Evolutionary conservation across 2,888 invertebrate species (phyloP).

Genomic region (Platypus cylindrus): DNA sequence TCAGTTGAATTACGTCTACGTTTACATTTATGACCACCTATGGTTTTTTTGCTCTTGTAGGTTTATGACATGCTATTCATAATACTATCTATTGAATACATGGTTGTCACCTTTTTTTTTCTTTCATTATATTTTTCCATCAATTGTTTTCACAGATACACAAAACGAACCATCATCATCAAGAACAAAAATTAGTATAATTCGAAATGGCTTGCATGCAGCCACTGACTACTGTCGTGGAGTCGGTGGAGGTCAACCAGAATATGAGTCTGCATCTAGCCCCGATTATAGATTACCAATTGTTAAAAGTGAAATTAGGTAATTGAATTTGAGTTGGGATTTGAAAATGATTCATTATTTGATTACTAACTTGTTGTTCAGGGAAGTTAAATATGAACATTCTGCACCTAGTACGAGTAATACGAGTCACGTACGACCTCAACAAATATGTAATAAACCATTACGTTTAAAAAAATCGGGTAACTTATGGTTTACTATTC

Average conservation of each 20-base stretch:
- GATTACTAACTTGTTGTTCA: constrained; percentile 4
- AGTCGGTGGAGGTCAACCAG: constrained; percentile 6
- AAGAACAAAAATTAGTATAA: constrained; percentile 11
- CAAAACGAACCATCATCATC: constrained; percentile 9
- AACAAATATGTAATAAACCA: too few species aligned
- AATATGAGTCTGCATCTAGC: constrained; percentile 6
- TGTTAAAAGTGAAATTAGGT: constrained; percentile 14
- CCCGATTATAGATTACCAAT: constrained; percentile 9
- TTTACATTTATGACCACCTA: too few species aligned
- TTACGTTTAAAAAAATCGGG: too few species aligned
- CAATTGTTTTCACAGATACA: constrained; percentile 7
- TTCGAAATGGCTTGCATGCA: constrained; percentile 11
- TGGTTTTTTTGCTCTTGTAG: too few species aligned
- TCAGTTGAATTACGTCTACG: too few species aligned
- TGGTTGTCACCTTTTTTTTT: too few species aligned
- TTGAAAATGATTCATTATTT: background rate
- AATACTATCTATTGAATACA: too few species aligned
- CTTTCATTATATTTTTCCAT: background rate
- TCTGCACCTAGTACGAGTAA: constrained; percentile 13
- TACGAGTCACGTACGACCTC: too few species aligned
- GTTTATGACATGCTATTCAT: too few species aligned
- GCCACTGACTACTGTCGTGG: too few species aligned
- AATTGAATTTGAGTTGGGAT: too few species aligned
- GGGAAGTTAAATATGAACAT: constrained; percentile 10
- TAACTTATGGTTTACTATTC: too few species aligned